Base-by-base conservation (phyloP, 2,888 invertebrate genomes). In the Drepanosiphum platanoidis region DNA sequence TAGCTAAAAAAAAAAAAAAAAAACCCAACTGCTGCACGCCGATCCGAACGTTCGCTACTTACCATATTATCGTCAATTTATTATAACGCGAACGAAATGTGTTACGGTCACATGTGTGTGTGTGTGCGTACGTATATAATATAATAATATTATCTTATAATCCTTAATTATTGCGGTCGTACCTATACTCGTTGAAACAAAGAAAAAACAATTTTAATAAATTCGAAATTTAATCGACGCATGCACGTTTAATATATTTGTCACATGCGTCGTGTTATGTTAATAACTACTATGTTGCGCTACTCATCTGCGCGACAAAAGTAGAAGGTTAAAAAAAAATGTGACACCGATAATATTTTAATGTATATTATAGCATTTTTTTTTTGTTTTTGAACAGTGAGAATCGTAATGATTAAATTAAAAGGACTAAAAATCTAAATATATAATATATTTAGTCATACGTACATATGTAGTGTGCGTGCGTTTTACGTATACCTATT, bases 161-260 rank as follows among this genome's bases (percentile, higher is more conserved):
- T 79, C 80, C 70, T 80, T 81, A 71, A 71, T 81, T 58, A 22
- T n/a, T 58, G 34, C 46, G 30, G 22, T 30, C 58, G 70, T 52
- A 34, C n/a, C n/a, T n/a, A n/a, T n/a, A n/a, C 70, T 74, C 34
- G 74, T 75, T 30, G 52, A 71, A 71, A 81, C 80, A 71, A 81
- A 81, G 39, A 58, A 70, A 58, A 70, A 30, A n/a, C 70, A 52
- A 70, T 58, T 81, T n/a, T 39, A 58, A 81, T 81, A 71, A 81
- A 81, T 81, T 81, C 70, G 4, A 71, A 71, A 58, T 81, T 70
- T 81, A 58, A 81, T 71, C 80, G 80, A 81, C 80, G 30, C n/a
- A n/a, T 32, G 1, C 27, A 2, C 36, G 66, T 71, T 80, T 58
- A 39, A 70, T 71, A 58, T 36, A 39, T 71, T 39, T 39, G 80